phyloP scores from a whole-genome alignment of 1,140 invertebrate species.

The Tetramorium simillimum region DNA sequence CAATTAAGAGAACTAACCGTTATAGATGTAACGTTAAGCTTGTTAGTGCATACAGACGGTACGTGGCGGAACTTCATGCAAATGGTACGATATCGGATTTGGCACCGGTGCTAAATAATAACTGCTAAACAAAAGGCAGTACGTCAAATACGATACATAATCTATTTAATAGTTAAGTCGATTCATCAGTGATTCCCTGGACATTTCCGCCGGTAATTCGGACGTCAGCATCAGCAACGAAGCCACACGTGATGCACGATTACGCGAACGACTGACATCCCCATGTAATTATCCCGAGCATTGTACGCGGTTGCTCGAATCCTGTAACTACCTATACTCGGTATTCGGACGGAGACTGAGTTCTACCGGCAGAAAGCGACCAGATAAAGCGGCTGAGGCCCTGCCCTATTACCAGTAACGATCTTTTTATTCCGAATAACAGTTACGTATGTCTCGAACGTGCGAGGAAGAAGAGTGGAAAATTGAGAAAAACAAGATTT shows the following conservation, averaged over 20 bases:
- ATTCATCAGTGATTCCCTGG: slow-evolving; percentile 36
- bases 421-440: slow-evolving; percentile 69
- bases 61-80: background rate
- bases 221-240: slow-evolving; percentile 39
- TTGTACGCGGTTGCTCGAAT: slow-evolving; percentile 43
- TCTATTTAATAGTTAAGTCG: slow-evolving; percentile 40
- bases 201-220: slow-evolving; percentile 34
- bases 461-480: slow-evolving; percentile 40
- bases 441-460: slow-evolving; percentile 50
- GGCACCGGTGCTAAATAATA: background rate
- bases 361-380: slow-evolving; percentile 25
- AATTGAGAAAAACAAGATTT: slow-evolving; percentile 32
- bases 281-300: slow-evolving; percentile 65
- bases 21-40: slow-evolving; percentile 8
- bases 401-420: slow-evolving; percentile 66
- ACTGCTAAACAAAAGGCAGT: background rate
- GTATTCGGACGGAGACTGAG: slow-evolving; percentile 56
- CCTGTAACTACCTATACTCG: slow-evolving; percentile 46
- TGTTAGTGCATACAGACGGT: background rate
- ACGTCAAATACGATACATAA: background rate
- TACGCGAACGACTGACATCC: slow-evolving; percentile 52
- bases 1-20: slow-evolving; percentile 62
- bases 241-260: slow-evolving; percentile 50
- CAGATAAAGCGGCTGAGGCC: slow-evolving; percentile 54
- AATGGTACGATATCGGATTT: slow-evolving; percentile 8